A percentile compares a stretch with the other conserved stretches of the same genome.
Evolutionary conservation across 2,113 vertebrate species (phyloP).

Genomic region (Pedetes capensis): DNA sequence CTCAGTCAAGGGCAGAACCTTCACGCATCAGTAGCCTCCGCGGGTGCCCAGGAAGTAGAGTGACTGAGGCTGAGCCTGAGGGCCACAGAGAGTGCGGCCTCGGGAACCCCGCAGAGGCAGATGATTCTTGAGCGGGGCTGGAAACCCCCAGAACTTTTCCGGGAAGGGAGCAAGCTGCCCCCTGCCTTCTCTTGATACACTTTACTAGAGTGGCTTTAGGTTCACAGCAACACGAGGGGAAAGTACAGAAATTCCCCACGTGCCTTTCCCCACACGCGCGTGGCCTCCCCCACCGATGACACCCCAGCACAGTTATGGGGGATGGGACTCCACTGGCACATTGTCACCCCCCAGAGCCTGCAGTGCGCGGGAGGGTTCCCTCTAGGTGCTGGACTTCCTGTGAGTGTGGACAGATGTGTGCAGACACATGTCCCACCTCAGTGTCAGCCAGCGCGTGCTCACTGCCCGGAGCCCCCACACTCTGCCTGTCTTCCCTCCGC

Average conservation of each 20-base stretch:
- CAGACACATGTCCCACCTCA: neutral
- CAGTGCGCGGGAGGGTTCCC: accelerated
- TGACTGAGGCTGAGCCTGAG: too few relatives aligned
- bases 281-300: accelerated
- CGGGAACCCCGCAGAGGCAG: neutral
- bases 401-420: neutral
- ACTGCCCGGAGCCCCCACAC: accelerated
- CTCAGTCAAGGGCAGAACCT: neutral
- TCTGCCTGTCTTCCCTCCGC: neutral
- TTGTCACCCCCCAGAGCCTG: neutral
- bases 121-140: neutral
- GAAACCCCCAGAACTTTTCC: neutral
- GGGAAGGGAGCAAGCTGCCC: neutral
- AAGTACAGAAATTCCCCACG: neutral
- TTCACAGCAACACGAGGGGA: neutral
- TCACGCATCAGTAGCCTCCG: neutral
- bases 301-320: accelerated
- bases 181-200: neutral
- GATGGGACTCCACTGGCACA: accelerated
- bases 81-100: neutral
- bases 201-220: neutral
- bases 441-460: accelerated
- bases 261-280: accelerated
- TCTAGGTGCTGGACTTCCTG: accelerated
- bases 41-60: too few relatives aligned